Evolutionary conservation across 2,888 invertebrate species (phyloP), one percentile per base, ranked within the genome.

Genomic region (Drepanosiphum platanoidis): DNA sequence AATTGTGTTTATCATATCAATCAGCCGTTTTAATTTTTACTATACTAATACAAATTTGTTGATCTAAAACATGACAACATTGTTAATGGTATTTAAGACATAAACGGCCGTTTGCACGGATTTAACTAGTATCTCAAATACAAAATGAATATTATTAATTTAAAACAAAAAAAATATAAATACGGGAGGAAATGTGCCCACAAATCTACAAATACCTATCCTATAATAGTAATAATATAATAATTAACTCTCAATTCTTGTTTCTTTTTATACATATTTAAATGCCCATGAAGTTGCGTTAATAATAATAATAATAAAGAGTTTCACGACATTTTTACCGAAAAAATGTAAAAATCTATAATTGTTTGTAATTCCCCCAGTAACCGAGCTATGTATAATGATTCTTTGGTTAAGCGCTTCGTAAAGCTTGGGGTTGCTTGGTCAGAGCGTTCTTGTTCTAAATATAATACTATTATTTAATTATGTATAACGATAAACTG

Each of bases 271-370:
- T 77, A 84, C 30, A 58, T 77, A 68, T 58, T 77, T 39, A 66
- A 84, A 84, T 84, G 84, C 84, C 84, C 84, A 84, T 84, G 77
- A 75, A 84, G 74, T 84, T 84, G 39, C 74, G 74, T 77, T 84
- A 75, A 74, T 66, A 83, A 72, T 72, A 74, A 74, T 70, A 34
- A 81, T 72, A 32, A 34, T n/a, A n/a, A n/a, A 82, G 72, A 72
- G 46, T 74, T 82, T 82, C 32, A 82, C 15, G 22, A 82, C 72
- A 74, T 72, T 72, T 74, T 75, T 66, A 84, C 64, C 11, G 66
- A 52, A 75, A 72, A 84, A 84, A 83, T 58, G 27, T 83, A 22
- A 5, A 68, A 75, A 64, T 74, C 32, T 64, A 58, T 58, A 72
- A 75, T 36, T 84, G 36, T 77, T 58, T 84, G 46, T 52, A 68